Percentiles rank a stretch among this genome's conserved stretches.
These are phyloP conservation scores for Dicranocentrus wangi DNA, from an alignment of 2,888 invertebrate genomes.

Conservation along the genomic window DNA sequence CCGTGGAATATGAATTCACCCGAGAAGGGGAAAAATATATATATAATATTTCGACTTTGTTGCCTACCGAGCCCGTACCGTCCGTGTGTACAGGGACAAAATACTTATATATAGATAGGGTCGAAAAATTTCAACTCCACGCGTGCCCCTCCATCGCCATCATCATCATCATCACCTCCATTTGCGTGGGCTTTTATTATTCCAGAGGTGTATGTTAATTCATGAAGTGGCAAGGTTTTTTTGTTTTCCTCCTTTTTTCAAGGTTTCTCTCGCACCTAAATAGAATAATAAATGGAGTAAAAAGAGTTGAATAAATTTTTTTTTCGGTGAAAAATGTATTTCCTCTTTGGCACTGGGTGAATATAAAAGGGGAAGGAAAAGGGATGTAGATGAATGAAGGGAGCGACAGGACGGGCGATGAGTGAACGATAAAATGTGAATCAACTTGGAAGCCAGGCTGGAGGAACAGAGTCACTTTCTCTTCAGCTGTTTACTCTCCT, in stretches of 20 bases:
- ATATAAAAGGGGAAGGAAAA: not conserved
- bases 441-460: not conserved
- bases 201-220: not conserved
- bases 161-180: too few species aligned
- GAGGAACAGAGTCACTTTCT: not conserved
- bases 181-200: too few species aligned
- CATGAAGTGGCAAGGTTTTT: not conserved
- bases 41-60: too few species aligned
- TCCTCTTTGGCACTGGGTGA: not conserved
- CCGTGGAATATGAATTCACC: too few species aligned
- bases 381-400: not conserved
- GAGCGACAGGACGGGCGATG: constrained; percentile 19
- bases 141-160: too few species aligned
- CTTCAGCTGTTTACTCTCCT: not conserved
- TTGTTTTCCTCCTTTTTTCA: not conserved
- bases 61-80: too few species aligned
- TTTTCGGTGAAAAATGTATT: not conserved
- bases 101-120: too few species aligned
- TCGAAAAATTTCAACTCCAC: too few species aligned
- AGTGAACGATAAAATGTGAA: constrained; percentile 23
- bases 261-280: not conserved
- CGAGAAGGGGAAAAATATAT: too few species aligned
- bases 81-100: too few species aligned
- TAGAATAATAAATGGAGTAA: constrained; percentile 10
- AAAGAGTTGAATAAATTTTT: too few species aligned